A percentile compares a stretch with the other conserved stretches of the same genome.
phyloP scores from a whole-genome alignment of 2,888 invertebrate genomes.

The Caenorhabditis panamensis region DNA sequence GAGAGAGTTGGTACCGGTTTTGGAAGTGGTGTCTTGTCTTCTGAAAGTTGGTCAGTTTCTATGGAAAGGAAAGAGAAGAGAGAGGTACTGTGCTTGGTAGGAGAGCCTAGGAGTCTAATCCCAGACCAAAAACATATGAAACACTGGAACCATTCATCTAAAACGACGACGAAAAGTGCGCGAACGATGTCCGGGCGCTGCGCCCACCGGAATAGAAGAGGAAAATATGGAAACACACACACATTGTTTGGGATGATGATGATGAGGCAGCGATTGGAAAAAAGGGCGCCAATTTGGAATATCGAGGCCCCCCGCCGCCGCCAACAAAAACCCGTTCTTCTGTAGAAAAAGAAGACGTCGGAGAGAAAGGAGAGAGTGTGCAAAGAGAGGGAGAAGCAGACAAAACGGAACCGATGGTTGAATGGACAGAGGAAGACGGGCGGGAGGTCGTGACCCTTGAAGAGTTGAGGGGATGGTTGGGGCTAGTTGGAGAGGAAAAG shows the following conservation, averaged over 20 bases:
- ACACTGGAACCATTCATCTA: too few relatives aligned
- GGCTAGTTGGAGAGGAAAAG: not conserved
- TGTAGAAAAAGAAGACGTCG: not conserved
- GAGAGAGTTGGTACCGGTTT: slow-evolving; percentile 5
- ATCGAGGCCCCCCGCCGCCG: not conserved
- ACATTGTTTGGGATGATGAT: slow-evolving; percentile 1
- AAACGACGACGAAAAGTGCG: not conserved
- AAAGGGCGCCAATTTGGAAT: slow-evolving; percentile 1
- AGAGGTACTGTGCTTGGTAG: not conserved
- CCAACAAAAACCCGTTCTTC: not conserved
- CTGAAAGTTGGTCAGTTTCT: not conserved
- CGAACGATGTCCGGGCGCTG: not conserved
- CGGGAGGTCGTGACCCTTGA: slow-evolving; percentile 45
- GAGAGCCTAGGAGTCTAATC: too few relatives aligned
- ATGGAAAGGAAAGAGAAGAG: too few relatives aligned
- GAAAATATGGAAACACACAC: not conserved
- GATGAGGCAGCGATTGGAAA: not conserved
- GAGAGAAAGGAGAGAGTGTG: slow-evolving; percentile 22
- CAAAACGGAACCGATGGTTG: slow-evolving; percentile 39
- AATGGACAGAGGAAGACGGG: slow-evolving; percentile 3
- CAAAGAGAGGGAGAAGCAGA: slow-evolving; percentile 37
- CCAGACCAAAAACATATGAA: too few relatives aligned
- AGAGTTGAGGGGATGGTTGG: not conserved
- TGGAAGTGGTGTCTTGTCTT: not conserved
- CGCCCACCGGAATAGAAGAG: not conserved